Evolutionary conservation across 2,797 vertebrate species (phyloP).

Genomic region (Trichosurus vulpecula): DNA sequence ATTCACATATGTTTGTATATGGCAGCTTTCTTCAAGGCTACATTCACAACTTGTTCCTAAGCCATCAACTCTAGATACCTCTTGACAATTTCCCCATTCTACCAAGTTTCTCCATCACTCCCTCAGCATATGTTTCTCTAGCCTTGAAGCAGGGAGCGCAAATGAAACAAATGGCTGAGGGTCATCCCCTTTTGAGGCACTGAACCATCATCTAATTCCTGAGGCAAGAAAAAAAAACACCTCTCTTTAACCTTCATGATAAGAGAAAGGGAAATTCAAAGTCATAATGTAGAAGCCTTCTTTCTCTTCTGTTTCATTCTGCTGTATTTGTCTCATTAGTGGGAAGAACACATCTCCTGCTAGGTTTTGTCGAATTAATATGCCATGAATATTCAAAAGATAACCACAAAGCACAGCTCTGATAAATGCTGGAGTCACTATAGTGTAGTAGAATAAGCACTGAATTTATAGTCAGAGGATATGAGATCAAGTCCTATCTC

Average conservation of each 20-base stretch:
- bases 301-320: neutral
- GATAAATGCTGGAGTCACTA: neutral
- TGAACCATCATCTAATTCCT: neutral
- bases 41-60: neutral
- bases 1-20: neutral
- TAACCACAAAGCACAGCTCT: neutral
- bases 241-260: neutral
- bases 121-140: neutral
- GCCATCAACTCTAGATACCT: neutral
- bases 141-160: neutral
- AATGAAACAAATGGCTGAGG: neutral
- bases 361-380: slow-evolving; percentile 4
- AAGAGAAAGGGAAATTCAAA: neutral
- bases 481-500: neutral
- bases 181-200: neutral
- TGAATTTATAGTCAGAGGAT: neutral
- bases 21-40: neutral
- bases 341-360: neutral
- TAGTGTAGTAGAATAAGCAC: neutral
- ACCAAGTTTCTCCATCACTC: neutral
- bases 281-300: neutral
- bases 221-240: neutral
- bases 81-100: neutral
- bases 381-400: neutral
- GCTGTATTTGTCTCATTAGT: slow-evolving; percentile 2